Conservation (phyloP, 2,888 invertebrate genomes). For the Harpagoxenus sublaevis region DNA sequence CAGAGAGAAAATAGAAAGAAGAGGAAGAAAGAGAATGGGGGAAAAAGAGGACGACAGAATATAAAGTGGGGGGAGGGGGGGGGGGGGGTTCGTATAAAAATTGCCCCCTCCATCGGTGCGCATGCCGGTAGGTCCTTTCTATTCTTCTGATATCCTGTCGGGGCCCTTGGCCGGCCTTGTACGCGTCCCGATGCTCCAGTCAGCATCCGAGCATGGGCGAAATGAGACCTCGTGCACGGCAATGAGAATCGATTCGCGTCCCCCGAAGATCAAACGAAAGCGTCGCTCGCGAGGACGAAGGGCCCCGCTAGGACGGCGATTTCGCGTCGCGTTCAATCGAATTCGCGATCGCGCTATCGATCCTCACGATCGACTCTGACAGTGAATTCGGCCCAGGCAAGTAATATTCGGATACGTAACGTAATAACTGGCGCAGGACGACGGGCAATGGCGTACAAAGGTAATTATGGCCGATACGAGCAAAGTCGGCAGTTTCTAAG, state of each 20-base stretch:
- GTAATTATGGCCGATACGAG: constrained; percentile 59
- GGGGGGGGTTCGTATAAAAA: constrained; percentile 78
- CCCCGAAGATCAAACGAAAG: constrained; percentile 47
- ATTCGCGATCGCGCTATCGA: not conserved
- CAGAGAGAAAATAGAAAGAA: constrained; percentile 55
- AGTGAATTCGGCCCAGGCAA: not conserved
- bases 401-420: constrained; percentile 26
- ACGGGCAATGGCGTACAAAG: constrained; percentile 69
- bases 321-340: constrained; percentile 34
- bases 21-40: constrained; percentile 12
- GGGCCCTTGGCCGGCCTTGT: constrained; percentile 75
- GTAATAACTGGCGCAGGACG: constrained; percentile 28
- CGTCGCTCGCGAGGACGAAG: constrained; percentile 43
- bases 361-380: not conserved
- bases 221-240: constrained; percentile 70
- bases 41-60: constrained; percentile 49
- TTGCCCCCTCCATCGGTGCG: constrained; percentile 77
- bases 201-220: constrained; percentile 85
- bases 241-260: constrained; percentile 54
- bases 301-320: constrained; percentile 20
- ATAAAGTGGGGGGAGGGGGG: constrained; percentile 67
- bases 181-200: constrained; percentile 79
- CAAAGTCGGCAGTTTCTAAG: constrained; percentile 9
- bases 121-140: constrained; percentile 81
- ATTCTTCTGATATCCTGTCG: constrained; percentile 85